phyloP scores from a whole-genome alignment of 1,140 invertebrate genomes.

The Mizuhopecten yessoensis region DNA sequence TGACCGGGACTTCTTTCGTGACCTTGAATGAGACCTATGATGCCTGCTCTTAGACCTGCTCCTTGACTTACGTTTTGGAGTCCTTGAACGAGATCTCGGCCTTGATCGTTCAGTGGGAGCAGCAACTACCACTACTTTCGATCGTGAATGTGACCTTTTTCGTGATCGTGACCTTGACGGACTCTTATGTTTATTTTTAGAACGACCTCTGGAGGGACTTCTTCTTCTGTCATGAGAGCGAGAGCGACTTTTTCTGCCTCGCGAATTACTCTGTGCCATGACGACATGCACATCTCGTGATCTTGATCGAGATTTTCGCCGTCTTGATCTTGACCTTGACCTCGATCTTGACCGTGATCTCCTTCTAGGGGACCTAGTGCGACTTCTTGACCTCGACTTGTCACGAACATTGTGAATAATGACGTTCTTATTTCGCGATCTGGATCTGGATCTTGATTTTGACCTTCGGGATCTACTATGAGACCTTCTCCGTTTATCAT shows the following conservation, averaged over 20 bases:
- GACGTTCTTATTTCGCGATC: background rate
- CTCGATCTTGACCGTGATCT: background rate
- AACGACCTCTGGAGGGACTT: constrained; percentile 40
- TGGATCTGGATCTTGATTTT: background rate
- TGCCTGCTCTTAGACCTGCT: constrained; percentile 40
- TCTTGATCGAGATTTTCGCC: constrained; percentile 41
- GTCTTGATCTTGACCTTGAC: constrained; percentile 49
- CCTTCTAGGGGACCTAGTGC: background rate
- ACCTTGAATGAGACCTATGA: constrained; percentile 30
- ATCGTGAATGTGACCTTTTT: constrained; percentile 45
- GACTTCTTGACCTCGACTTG: background rate
- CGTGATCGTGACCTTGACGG: constrained; percentile 44
- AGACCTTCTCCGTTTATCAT: background rate
- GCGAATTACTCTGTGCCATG: background rate
- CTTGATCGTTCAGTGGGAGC: background rate
- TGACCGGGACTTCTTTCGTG: constrained; percentile 43
- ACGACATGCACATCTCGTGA: background rate
- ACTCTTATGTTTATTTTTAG: constrained; percentile 41
- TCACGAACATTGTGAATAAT: background rate
- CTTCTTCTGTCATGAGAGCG: constrained; percentile 10
- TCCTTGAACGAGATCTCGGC: constrained; percentile 51
- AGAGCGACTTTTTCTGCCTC: constrained; percentile 47
- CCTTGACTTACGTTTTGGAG: constrained; percentile 42
- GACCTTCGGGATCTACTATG: background rate
- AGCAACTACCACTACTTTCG: constrained; percentile 21